Base-by-base conservation (phyloP, 2,797 vertebrate genomes). In the Nannoperca australis region DNA sequence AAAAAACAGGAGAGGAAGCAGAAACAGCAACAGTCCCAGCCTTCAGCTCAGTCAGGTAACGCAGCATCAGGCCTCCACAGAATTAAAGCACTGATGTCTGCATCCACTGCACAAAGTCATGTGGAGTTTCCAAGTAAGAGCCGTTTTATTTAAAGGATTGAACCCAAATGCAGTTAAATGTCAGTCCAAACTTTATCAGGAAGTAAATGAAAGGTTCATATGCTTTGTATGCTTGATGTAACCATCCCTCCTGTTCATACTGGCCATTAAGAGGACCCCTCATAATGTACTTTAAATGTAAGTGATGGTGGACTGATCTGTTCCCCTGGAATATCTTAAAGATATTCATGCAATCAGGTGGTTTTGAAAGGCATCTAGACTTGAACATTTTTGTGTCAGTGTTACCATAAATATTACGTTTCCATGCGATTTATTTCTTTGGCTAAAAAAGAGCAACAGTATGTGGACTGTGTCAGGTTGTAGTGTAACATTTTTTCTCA, bases 401-500 rank as follows among this genome's bases (percentile, higher is more conserved):
- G 24, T 59, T 42, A 50, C 24, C 42, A 9, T 71, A 64, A 69
- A 70, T 73, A 54, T 5, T 70, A 12, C 49, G 24, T 51, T 59
- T 66, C 40, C 13, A 8, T 9, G 0, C 2, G 1, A 51, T 9
- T 69, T 55, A 40, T 54, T 54, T 17, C 40, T 60, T 24, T 11
- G 18, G 38, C 50, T 38, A 62, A 61, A 61, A 69, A 79, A 44
- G 56, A 73, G 32, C 0, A 6, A 14, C 54, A 17, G 75, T 56
- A 11, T 61, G 44, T 59, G 42, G 58, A 62, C 58, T 40, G 17
- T n/a, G 56, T 68, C 65, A 38, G 22, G 20, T 34, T 32, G 18
- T 36, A 59, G 68, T 61, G 38, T 36, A 72, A 66, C 67, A 76
- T 61, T 64, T 64, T 4, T 40, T 81, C 59, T 85, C 71, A 42